These are phyloP conservation scores for Coboldia fuscipes DNA, from an alignment of 1,140 invertebrate species.

Conservation along the genomic window DNA sequence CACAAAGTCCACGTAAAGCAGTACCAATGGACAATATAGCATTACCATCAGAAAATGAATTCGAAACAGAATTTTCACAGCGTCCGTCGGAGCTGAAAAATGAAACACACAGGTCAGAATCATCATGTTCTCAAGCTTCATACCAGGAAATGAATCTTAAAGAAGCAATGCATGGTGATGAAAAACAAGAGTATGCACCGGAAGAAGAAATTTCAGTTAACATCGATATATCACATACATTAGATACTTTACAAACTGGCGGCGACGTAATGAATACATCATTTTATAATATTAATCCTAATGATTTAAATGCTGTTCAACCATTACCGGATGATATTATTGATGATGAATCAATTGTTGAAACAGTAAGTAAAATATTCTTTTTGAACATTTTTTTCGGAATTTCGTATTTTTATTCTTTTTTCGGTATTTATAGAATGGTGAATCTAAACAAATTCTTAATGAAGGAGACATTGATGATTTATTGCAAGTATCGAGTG, in stretches of 20 bases:
- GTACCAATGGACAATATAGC: neutral
- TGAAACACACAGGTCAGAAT: neutral
- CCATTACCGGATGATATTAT: neutral
- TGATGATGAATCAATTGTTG: neutral
- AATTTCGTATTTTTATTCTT: too few relatives aligned
- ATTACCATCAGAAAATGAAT: slow-evolving; percentile 2
- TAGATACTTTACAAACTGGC: neutral
- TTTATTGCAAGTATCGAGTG: too few relatives aligned
- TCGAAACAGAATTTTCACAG: slow-evolving; percentile 1
- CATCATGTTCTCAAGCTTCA: neutral
- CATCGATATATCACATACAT: too few relatives aligned
- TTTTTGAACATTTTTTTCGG: too few relatives aligned
- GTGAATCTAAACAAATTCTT: too few relatives aligned
- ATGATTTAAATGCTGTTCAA: slow-evolving; percentile 4
- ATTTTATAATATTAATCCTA: slow-evolving; percentile 1
- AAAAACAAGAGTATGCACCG: slow-evolving; percentile 2
- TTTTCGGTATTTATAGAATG: too few relatives aligned
- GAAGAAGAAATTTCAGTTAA: too few relatives aligned
- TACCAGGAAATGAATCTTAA: slow-evolving; percentile 4
- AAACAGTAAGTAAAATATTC: neutral
- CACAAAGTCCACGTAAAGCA: slow-evolving; percentile 2
- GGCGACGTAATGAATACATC: neutral
- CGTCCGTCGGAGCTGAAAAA: neutral
- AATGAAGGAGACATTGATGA: too few relatives aligned
- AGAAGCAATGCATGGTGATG: slow-evolving; percentile 4